Conservation (phyloP, 2,113 vertebrate genomes). For the Urocitellus parryii region DNA sequence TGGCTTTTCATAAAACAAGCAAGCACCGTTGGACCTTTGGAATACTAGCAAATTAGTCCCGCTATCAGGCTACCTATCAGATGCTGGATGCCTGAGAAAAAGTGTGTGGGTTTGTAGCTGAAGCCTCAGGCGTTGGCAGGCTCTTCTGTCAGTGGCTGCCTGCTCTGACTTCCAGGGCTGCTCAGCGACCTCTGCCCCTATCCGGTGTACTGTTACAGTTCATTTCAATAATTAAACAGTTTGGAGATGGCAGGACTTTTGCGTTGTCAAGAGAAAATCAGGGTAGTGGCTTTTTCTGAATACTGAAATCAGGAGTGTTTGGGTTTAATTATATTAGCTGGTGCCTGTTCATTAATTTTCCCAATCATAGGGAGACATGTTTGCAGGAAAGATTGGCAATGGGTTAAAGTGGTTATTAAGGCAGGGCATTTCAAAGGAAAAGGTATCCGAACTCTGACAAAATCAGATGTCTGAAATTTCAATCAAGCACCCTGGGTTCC, state of each 20-base stretch:
- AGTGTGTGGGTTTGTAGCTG: slow-evolving; percentile 88
- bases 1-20: slow-evolving; percentile 93
- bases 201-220: slow-evolving; percentile 90
- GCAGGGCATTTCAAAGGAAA: slow-evolving; percentile 85
- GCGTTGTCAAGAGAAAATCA: slow-evolving; percentile 87
- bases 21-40: slow-evolving; percentile 87
- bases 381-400: slow-evolving; percentile 84
- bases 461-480: slow-evolving; percentile 90
- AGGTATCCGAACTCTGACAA: slow-evolving; percentile 87
- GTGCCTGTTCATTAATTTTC: slow-evolving; percentile 88
- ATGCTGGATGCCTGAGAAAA: slow-evolving; percentile 89
- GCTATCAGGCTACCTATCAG: slow-evolving; percentile 90
- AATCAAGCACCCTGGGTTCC: slow-evolving; percentile 84
- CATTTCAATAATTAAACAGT: slow-evolving; percentile 94
- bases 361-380: slow-evolving; percentile 81
- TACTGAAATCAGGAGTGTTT: slow-evolving; percentile 85
- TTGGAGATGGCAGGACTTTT: slow-evolving; percentile 89
- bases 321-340: slow-evolving; percentile 89
- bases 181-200: slow-evolving; percentile 90
- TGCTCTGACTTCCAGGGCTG: slow-evolving; percentile 87
- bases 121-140: slow-evolving; percentile 91
- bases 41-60: slow-evolving; percentile 84
- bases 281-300: slow-evolving; percentile 77
- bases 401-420: slow-evolving; percentile 87
- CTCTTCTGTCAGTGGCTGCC: slow-evolving; percentile 84